phyloP scores from a whole-genome alignment of 2,113 vertebrate genomes.

The Phrynosoma blainvillii region DNA sequence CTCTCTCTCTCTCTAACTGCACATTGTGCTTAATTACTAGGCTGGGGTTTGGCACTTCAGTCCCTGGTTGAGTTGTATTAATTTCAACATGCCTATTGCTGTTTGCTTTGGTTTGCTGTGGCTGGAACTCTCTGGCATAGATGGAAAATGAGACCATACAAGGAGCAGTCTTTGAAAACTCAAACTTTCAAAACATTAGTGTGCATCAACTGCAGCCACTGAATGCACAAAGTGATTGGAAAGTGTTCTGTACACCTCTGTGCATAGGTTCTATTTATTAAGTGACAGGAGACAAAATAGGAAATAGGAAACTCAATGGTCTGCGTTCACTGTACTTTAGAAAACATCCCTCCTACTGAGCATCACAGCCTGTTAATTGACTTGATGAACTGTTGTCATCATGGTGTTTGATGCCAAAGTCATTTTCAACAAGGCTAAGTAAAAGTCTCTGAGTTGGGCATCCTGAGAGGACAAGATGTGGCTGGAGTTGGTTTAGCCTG shows the following conservation, averaged over 20 bases:
- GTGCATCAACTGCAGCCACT: neutral
- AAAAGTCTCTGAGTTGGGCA: slow-evolving; percentile 36
- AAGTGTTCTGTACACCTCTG: slow-evolving; percentile 5
- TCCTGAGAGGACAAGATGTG: slow-evolving; percentile 31
- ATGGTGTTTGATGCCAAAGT: neutral
- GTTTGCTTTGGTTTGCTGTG: slow-evolving; percentile 16
- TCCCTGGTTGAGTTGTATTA: neutral
- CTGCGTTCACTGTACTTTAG: neutral
- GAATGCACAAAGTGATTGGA: slow-evolving; percentile 16
- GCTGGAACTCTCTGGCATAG: neutral
- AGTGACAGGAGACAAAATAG: slow-evolving; percentile 26
- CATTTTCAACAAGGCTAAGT: slow-evolving; percentile 9
- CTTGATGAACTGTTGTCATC: neutral
- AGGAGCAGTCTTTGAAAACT: slow-evolving; percentile 7
- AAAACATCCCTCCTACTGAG: neutral
- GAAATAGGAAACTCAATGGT: neutral
- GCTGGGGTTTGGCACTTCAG: slow-evolving; percentile 24
- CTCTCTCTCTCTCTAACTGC: neutral
- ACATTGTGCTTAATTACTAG: rapidly evolving
- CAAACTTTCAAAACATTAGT: neutral
- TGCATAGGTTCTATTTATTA: slow-evolving; percentile 30
- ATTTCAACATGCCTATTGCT: slow-evolving; percentile 22
- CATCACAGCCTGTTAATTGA: neutral
- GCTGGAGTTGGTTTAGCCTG: slow-evolving; percentile 16
- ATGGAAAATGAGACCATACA: slow-evolving; percentile 13